phyloP scores from a whole-genome alignment of 2,797 vertebrate species.

The Pseudomugil tenellus region DNA sequence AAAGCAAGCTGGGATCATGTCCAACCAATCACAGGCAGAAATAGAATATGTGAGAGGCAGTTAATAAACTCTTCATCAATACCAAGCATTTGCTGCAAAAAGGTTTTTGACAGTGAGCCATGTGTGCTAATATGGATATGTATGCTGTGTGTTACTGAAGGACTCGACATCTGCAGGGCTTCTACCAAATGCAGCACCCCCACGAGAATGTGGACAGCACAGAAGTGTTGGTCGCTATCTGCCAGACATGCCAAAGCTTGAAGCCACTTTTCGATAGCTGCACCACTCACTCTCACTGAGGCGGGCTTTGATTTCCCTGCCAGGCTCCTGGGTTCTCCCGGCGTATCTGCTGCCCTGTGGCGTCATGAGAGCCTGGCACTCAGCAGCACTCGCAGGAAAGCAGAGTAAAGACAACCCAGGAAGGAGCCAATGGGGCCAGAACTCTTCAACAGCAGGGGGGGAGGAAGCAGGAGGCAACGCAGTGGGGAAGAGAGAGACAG shows the following conservation, averaged over 20 bases:
- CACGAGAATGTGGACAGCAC: slow-evolving; percentile 33
- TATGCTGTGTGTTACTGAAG: not conserved
- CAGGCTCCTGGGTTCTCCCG: slow-evolving; percentile 55
- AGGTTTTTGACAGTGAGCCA: not conserved
- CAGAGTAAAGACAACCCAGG: slow-evolving; percentile 28
- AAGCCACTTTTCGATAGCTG: slow-evolving; percentile 56
- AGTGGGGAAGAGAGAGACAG: slow-evolving; percentile 20
- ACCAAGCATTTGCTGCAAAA: not conserved
- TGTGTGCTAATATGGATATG: not conserved
- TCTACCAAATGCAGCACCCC: slow-evolving; percentile 28
- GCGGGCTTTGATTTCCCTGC: slow-evolving; percentile 66
- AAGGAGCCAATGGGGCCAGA: slow-evolving; percentile 27
- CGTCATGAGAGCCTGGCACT: slow-evolving; percentile 50
- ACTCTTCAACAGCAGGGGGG: slow-evolving; percentile 24
- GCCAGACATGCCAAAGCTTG: slow-evolving; percentile 53
- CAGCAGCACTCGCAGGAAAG: slow-evolving; percentile 37
- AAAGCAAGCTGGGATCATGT: slow-evolving; percentile 23
- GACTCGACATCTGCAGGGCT: slow-evolving; percentile 19
- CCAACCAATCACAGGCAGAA: slow-evolving; percentile 7
- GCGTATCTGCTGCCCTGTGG: slow-evolving; percentile 59
- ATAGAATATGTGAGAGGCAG: not conserved
- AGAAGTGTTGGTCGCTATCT: slow-evolving; percentile 50
- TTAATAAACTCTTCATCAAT: not conserved
- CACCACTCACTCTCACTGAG: slow-evolving; percentile 52
- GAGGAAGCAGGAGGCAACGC: slow-evolving; percentile 25